Conservation (phyloP, 2,113 vertebrate species). For the Tenrec ecaudatus region DNA sequence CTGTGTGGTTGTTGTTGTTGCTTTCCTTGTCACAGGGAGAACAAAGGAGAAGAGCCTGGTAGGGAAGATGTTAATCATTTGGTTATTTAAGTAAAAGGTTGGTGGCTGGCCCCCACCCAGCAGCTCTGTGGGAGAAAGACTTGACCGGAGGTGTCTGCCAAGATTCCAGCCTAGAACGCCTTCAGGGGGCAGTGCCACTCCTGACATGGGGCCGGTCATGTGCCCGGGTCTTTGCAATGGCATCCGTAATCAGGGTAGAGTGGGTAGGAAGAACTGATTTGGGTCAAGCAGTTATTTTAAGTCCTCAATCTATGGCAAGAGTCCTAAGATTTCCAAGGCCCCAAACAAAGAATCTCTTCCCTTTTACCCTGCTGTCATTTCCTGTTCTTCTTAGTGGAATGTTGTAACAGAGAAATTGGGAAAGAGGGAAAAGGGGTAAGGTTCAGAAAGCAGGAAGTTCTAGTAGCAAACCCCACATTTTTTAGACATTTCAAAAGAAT, state of each 20-base stretch:
- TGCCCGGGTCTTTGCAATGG: no score
- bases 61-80: background rate
- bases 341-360: background rate
- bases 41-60: background rate
- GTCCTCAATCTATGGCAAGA: constrained; percentile 1
- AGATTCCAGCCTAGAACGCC: background rate
- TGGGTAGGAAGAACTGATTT: background rate
- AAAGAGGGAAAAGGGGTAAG: no score
- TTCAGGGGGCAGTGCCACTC: background rate
- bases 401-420: background rate
- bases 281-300: background rate
- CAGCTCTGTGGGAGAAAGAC: background rate
- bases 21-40: background rate
- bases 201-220: background rate
- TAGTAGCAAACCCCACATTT: background rate
- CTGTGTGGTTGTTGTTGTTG: background rate
- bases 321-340: background rate
- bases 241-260: background rate
- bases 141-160: background rate
- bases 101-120: background rate
- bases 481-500: constrained; percentile 13
- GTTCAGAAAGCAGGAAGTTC: background rate
- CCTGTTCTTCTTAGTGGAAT: background rate
- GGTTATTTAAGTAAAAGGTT: background rate
- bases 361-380: background rate